Conservation (phyloP, 2,888 invertebrate species). For the Phyto melanocephala region DNA sequence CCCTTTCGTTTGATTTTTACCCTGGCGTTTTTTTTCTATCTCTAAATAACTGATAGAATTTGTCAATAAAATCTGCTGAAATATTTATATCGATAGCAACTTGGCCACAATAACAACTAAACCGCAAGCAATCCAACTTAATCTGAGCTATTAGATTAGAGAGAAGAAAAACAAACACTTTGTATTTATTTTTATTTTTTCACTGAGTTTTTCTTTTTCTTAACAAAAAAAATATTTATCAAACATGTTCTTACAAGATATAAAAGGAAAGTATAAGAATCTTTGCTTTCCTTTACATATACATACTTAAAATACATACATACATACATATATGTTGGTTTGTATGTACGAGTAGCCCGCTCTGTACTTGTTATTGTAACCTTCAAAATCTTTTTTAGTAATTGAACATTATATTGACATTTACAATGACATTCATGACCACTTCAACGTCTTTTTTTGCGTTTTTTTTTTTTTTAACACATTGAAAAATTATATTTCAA, state of each 20-base stretch:
- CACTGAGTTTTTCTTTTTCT: too few species aligned
- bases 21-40: background rate
- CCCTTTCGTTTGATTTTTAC: background rate
- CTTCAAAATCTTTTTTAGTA: constrained; percentile 46
- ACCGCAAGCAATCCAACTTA: background rate
- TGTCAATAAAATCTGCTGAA: constrained; percentile 22
- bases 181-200: background rate
- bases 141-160: background rate
- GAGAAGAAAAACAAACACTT: background rate
- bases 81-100: constrained; percentile 5
- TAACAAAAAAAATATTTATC: too few species aligned
- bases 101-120: constrained; percentile 18
- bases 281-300: background rate
- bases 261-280: background rate
- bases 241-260: too few species aligned
- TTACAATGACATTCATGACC: constrained; percentile 62
- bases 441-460: constrained; percentile 10
- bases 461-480: background rate
- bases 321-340: too few species aligned
- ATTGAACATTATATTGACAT: constrained; percentile 57
- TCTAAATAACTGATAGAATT: background rate
- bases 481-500: constrained; percentile 45
- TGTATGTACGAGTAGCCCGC: too few species aligned
- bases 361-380: constrained; percentile 21
- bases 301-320: too few species aligned